Base-by-base conservation (phyloP, 2,888 invertebrate genomes). In the Drosophila rubida region DNA sequence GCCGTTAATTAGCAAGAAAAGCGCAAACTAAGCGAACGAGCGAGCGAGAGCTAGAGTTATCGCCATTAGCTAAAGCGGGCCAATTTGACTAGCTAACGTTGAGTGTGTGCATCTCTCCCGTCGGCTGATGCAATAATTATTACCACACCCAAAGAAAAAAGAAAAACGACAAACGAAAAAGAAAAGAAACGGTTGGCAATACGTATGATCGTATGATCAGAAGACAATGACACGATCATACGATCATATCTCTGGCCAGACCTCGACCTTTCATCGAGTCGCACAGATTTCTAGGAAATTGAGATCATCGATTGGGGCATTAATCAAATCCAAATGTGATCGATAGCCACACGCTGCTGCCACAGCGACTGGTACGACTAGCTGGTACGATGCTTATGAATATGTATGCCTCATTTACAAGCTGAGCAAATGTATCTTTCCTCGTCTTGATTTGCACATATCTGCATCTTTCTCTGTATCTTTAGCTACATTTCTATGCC, bases 1-100 rank as follows among this genome's bases (percentile, higher is more conserved):
- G 61, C 55, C 65, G 66, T 78, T 80, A 80, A 82, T 82, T 80
- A 82, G 73, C 78, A 80, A 80, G 78, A 69, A 78, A 81, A 75
- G 58, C 68, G 85, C 82, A 68, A 78, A 69, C 71, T 57, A 54
- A 69, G 71, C 55, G 58, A 49, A 39, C 22, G 53, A 32, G 42
- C 14, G 53, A 22, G 5, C 57, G 53, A 39, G 49, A 11, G 32
- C n/a, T 9, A 5, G 14, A 39, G 13, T 22, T 22, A 16, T 32
- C 16, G 42, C 65, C 54, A 80, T 77, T 78, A 76, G 71, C 80
- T 78, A 65, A 78, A 80, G 63, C 65, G 57, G 57, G 63, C 74
- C 74, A 79, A 78, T 75, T 78, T 75, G 25, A 25, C 25, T 25
- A 60, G 65, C 57, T 66, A 66, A 61, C 45, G 67, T 65, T 42